Evolutionary conservation across 2,888 invertebrate species (phyloP), one percentile per base, ranked within the genome.

Genomic region (Sipha maydis): DNA sequence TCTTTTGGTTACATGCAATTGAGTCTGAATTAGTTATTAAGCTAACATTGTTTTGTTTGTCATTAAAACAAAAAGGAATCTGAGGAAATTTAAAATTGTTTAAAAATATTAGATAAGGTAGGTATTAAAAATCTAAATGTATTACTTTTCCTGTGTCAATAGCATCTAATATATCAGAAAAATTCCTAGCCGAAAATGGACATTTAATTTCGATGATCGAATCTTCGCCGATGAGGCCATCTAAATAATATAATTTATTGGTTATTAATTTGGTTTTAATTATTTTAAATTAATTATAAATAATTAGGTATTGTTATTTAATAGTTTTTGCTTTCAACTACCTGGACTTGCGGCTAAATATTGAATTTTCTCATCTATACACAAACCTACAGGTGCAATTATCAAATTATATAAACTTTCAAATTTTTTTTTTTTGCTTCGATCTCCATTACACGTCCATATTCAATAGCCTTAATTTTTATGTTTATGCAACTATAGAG

Each of bases 281-380:
- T 41, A 41, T 48, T 76, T 41, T 48, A 76, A 76, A 21, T 56
- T 17, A 41, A 11, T 41, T 19, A 3, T 17, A 21, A 56, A n/a
- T n/a, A n/a, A n/a, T n/a, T n/a, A n/a, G n/a, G n/a, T n/a, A 17
- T 56, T 56, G 56, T 56, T 56, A 56, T 14, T 56, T 56, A 19
- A 19, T 19, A 56, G 56, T 56, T 56, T 56, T 25, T n/a, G n/a
- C n/a, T n/a, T n/a, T n/a, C n/a, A 76, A 76, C 5, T 76, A 76
- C 76, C 76, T 76, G 76, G 76, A 76, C 76, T 41, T 76, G 41
- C 76, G 4, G 76, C 76, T 48, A 76, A 41, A n/a, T 76, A 76
- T 76, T 5, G 19, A 41, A 76, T 76, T n/a, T 76, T n/a, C 7
- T 75, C 75, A 75, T 38, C 38, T 1, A 38, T 2, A 75, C 38